Evolutionary conservation across 1,140 invertebrate genomes (phyloP).

Genomic region (Patella vulgata): DNA sequence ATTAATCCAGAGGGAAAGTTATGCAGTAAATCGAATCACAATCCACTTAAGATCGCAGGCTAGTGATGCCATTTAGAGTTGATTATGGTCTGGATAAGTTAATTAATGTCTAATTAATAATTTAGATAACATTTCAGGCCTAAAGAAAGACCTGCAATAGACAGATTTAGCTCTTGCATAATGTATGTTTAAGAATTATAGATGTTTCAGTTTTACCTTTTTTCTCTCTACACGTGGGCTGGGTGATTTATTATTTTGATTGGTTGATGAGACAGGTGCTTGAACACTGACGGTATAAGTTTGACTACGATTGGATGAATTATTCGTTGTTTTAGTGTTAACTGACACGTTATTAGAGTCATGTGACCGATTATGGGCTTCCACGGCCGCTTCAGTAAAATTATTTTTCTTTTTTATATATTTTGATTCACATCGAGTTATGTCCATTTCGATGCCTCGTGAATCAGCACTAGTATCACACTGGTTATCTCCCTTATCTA

Average conservation of each 20-base stretch:
- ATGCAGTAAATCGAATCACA: too few species aligned
- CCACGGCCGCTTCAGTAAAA: conserved; percentile 7
- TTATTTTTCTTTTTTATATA: conserved; percentile 27
- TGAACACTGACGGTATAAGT: conserved; percentile 52
- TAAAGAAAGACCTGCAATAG: too few species aligned
- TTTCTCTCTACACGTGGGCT: conserved; percentile 44
- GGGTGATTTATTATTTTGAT: conserved; percentile 14
- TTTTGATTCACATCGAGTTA: conserved; percentile 16
- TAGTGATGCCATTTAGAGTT: too few species aligned
- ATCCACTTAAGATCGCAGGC: too few species aligned
- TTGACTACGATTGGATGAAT: conserved; percentile 24
- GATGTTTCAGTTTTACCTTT: too few species aligned
- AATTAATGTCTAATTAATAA: too few species aligned
- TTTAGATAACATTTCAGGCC: too few species aligned
- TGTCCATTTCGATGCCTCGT: conserved; percentile 33
- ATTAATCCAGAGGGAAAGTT: too few species aligned
- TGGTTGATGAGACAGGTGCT: conserved; percentile 18
- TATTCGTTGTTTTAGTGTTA: conserved; percentile 15
- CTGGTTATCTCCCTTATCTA: conserved; percentile 24
- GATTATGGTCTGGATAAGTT: too few species aligned
- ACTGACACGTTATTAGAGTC: conserved; percentile 11
- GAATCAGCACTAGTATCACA: conserved; percentile 17
- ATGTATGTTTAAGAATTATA: too few species aligned
- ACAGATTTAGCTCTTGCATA: too few species aligned
- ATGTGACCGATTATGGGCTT: conserved; percentile 3